Evolutionary conservation across 2,113 vertebrate genomes (phyloP).

Genomic region (Fregata magnificens): DNA sequence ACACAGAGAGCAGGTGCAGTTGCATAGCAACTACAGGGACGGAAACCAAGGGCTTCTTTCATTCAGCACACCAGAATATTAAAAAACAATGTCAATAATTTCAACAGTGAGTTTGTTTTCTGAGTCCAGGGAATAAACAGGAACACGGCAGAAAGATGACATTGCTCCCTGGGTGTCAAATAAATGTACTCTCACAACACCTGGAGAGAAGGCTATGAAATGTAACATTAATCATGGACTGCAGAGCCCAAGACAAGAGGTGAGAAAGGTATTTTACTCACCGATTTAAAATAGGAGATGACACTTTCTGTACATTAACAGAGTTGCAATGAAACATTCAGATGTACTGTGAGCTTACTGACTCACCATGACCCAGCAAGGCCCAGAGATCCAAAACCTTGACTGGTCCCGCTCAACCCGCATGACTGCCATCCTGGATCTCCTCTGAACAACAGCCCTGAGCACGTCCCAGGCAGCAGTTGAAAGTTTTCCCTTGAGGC

Average conservation of each 20-base stretch:
- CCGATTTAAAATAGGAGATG: neutral
- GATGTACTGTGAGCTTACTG: neutral
- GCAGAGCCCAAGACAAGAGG: neutral
- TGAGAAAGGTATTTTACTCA: neutral
- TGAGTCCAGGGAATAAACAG: neutral
- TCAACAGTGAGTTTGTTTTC: neutral
- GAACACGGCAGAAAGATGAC: neutral
- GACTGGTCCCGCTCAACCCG: neutral
- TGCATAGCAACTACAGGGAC: neutral
- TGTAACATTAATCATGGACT: neutral
- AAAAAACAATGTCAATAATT: neutral
- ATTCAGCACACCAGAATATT: neutral
- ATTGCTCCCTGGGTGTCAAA: neutral
- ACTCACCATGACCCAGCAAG: neutral
- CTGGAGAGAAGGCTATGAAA: neutral
- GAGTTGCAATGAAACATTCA: neutral
- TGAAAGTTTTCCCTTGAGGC: neutral
- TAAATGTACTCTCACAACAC: rapidly evolving
- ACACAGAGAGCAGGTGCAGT: neutral
- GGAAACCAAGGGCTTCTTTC: neutral
- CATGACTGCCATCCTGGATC: too few species aligned
- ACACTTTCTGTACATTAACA: neutral
- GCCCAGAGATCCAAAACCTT: neutral
- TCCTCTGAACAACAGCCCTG: neutral
- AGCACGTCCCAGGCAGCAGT: neutral